Evolutionary conservation across 2,888 invertebrate species (phyloP), one percentile per base, ranked within the genome.

Genomic region (Acanthosepion pharaonis): DNA sequence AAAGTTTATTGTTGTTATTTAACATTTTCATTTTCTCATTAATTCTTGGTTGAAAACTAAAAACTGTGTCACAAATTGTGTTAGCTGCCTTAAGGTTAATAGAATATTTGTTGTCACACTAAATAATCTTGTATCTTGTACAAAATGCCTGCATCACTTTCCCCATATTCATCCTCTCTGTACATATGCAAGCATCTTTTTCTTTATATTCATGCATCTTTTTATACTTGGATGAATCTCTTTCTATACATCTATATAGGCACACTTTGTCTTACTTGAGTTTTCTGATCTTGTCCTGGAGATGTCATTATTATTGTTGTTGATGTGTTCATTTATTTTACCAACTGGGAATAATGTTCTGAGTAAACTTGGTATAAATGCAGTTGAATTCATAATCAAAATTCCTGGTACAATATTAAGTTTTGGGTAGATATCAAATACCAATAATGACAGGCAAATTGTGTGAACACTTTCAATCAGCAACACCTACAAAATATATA

Each of bases 341-440:
- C 11, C 15, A 8, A n/a, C 15, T 78, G 78, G n/a, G 33, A 33
- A 96, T 5, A 96, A 91, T 33, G 96, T 96, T 94, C 96, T 96
- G 51, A 97, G 95, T 51, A 97, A 94, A 51, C 96, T 96, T 0
- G 97, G 97, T 8, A 97, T 91, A 18, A 96, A 95, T 64, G 96
- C 96, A 0, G 96, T 96, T 15, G 96, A 96, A 92, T 95, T 96
- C 95, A 97, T 95, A 11, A 97, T 94, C 53, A 97, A 95, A 1
- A 97, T 95, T 5, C 96, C 97, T 20, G 96, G 96, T 20, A 96
- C 95, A 92, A 96, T 96, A 95, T 97, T 96, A 93, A 97, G 94
- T 33, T 96, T 95, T 23, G 97, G 97, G 49, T 97, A 95, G 28
- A 97, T 95, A 25, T 96, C 95, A 95, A 97, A 97, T 53, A 97